A percentile compares a stretch with the other conserved stretches of the same genome.
Evolutionary conservation across 2,797 vertebrate genomes (phyloP).

Genomic region (Bufotes viridis): DNA sequence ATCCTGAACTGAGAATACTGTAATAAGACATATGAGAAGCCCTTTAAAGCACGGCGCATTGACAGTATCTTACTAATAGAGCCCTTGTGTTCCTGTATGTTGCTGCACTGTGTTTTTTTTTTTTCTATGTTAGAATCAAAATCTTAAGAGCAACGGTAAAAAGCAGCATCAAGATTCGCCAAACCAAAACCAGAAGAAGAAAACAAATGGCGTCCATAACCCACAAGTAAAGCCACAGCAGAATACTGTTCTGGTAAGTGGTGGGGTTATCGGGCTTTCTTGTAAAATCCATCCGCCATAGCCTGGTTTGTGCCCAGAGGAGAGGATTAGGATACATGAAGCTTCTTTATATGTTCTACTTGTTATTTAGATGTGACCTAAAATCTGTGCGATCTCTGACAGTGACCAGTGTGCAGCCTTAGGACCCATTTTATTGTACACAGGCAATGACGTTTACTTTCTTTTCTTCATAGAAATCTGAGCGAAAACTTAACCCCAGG

Average conservation of each 20-base stretch:
- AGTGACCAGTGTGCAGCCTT: not conserved
- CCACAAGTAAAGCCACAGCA: constrained; percentile 77
- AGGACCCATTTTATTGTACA: not conserved
- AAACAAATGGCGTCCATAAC: constrained; percentile 75
- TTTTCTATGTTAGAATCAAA: constrained; percentile 75
- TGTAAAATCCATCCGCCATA: not conserved
- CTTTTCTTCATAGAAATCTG: constrained; percentile 82
- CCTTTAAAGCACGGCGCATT: too few species aligned
- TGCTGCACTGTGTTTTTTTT: constrained; percentile 4
- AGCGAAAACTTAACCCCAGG: constrained; percentile 86
- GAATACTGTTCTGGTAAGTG: constrained; percentile 74
- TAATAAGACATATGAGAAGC: too few species aligned
- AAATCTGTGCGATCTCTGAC: too few species aligned
- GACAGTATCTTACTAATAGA: too few species aligned
- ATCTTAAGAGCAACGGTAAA: constrained; percentile 81
- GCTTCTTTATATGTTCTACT: too few species aligned
- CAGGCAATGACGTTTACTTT: not conserved
- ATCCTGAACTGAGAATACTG: too few species aligned
- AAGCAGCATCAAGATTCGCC: constrained; percentile 84
- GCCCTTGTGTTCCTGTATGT: not conserved
- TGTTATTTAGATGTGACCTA: too few species aligned
- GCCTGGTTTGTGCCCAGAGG: too few species aligned
- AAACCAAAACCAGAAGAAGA: constrained; percentile 84
- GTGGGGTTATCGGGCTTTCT: not conserved
- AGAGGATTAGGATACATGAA: too few species aligned